Evolutionary conservation across 1,140 invertebrate species (phyloP).

Genomic region (Achroia grisella): DNA sequence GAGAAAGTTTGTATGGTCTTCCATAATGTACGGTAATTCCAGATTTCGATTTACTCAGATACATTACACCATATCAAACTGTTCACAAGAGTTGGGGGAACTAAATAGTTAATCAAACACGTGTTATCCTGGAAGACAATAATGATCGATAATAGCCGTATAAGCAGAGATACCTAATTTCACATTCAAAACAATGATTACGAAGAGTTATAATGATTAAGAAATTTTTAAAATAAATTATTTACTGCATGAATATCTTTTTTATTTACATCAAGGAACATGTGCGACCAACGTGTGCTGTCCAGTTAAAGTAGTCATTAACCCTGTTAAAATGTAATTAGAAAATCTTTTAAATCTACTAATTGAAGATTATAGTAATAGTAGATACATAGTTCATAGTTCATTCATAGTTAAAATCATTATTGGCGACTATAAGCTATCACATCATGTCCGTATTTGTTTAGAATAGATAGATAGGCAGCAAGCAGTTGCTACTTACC

Average conservation of each 20-base stretch:
- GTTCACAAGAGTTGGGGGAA: constrained; percentile 21
- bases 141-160: constrained; percentile 65
- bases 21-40: constrained; percentile 58
- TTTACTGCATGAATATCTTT: constrained; percentile 49
- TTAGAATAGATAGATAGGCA: too few relatives aligned
- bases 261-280: constrained; percentile 13
- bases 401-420: too few relatives aligned
- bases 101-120: constrained; percentile 41
- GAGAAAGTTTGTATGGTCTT: constrained; percentile 62
- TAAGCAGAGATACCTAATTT: constrained; percentile 65
- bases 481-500: too few relatives aligned
- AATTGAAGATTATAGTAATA: too few relatives aligned
- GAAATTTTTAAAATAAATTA: constrained; percentile 69
- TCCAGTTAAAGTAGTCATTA: too few relatives aligned
- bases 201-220: constrained; percentile 58
- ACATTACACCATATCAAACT: constrained; percentile 26
- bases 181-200: constrained; percentile 54
- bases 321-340: too few relatives aligned
- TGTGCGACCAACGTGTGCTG: too few relatives aligned
- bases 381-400: too few relatives aligned
- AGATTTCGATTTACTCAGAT: constrained; percentile 43
- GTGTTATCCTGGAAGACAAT: constrained; percentile 69
- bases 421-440: too few relatives aligned
- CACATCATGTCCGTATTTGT: too few relatives aligned
- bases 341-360: too few relatives aligned